Base-by-base conservation (phyloP, 2,113 vertebrate genomes). In the Butastur rufipennis region DNA sequence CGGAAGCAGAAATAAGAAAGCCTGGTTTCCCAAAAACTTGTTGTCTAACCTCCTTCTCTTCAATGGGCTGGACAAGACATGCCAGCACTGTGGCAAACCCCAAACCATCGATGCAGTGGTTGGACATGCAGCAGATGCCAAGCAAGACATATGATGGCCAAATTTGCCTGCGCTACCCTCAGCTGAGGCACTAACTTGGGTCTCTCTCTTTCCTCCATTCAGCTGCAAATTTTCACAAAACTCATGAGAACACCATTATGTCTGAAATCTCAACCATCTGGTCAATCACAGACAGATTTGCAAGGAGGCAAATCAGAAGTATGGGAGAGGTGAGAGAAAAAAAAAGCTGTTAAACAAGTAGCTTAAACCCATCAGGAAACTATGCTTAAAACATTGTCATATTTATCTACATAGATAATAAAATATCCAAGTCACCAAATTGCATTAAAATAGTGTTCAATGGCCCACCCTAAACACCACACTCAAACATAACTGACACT, bases 241-340 rank as follows among this genome's bases (percentile, higher is more conserved):
- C 72, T 86, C 68, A 34, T 9, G 45, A 88, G 88, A 92, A 70
- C 53, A 89, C n/a, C 55, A 81, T 67, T 47, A 67, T 12, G 70
- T 55, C 61, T 85, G 34, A 95, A 95, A 95, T 53, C 34, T 2
- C 2, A 95, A 92, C 94, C 95, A 96, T 86, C 82, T 91, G 93
- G 73, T 71, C 95, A 94, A 78, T 1, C 0, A 0, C 72, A 88
- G 42, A 61, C 23, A 87, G 48, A 95, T 79, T 72, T 56, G 52
- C 90, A 87, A 87, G 36, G 40, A 86, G 59, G 81, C 43, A 95
- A 87, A 89, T 72, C 38, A 95, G 52, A 96, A 95, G 43, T 56
- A 91, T 81, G 61, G 84, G 89, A 85, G 65, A 36, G 27, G 50
- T 52, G 34, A 88, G 40, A 81, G 67, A 67, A 94, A 71, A 71